These are phyloP conservation scores for Catocala fraxini DNA, from an alignment of 2,888 invertebrate species.

Conservation along the genomic window DNA sequence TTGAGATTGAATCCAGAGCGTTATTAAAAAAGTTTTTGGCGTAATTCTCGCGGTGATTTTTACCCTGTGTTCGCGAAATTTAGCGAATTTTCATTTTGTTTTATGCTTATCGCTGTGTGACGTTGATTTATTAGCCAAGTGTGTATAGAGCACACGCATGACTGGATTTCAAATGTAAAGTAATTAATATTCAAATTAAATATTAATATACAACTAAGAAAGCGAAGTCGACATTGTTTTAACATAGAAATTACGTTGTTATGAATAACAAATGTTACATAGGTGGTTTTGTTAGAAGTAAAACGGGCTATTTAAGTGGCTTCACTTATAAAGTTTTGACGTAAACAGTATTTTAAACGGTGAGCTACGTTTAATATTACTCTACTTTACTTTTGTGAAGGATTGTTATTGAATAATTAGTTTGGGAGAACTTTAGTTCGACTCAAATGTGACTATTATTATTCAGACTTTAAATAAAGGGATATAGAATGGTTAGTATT, in stretches of 20 bases:
- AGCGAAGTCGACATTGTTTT: conserved; percentile 31
- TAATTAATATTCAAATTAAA: conserved; percentile 40
- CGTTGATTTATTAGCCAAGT: conserved; percentile 64
- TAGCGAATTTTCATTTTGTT: conserved; percentile 55
- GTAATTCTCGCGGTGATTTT: conserved; percentile 78
- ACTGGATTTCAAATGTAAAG: conserved; percentile 42
- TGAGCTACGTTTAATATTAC: conserved; percentile 14
- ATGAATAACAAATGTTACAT: conserved; percentile 55
- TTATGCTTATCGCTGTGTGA: conserved; percentile 50
- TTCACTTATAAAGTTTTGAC: conserved; percentile 40
- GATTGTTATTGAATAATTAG: conserved; percentile 36
- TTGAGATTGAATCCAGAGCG: conserved; percentile 81
- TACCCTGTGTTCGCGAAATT: conserved; percentile 65
- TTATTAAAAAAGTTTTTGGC: conserved; percentile 85
- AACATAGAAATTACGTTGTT: conserved; percentile 49
- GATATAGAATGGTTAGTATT: background rate
- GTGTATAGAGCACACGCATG: conserved; percentile 47
- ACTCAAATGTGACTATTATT: conserved; percentile 16
- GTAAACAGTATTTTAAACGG: conserved; percentile 32
- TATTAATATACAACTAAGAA: conserved; percentile 27
- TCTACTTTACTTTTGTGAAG: conserved; percentile 22
- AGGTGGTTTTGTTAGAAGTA: conserved; percentile 37
- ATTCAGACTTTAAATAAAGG: conserved; percentile 8
- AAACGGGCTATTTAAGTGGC: conserved; percentile 46
- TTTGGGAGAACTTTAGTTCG: conserved; percentile 11